phyloP scores from a whole-genome alignment of 2,113 vertebrate genomes.

The Lophius piscatorius region DNA sequence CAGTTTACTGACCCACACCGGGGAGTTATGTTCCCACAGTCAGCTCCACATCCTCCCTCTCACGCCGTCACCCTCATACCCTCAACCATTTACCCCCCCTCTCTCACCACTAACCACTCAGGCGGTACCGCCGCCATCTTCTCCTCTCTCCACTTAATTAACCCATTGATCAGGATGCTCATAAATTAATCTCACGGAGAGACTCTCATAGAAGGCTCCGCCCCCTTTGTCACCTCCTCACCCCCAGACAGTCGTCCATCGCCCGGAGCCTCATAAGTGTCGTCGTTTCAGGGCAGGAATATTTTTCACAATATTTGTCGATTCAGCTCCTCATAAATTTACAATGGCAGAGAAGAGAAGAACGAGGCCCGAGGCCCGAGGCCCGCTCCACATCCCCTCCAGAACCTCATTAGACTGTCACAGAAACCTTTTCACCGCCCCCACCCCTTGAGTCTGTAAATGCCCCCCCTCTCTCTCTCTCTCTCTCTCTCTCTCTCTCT shows the following conservation, averaged over 20 bases:
- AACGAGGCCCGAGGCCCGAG: conserved; percentile 18
- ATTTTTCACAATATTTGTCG: conserved; percentile 31
- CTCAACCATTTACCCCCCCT: conserved; percentile 19
- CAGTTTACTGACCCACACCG: conserved; percentile 26
- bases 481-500: conserved; percentile 29
- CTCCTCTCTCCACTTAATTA: conserved; percentile 75
- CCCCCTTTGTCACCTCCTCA: conserved; percentile 14
- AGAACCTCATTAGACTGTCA: conserved; percentile 64
- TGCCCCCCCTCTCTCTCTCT: conserved; percentile 36
- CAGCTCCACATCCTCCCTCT: neutral
- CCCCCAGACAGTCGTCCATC: conserved; percentile 5
- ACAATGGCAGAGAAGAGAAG: neutral
- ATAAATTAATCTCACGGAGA: conserved; percentile 74
- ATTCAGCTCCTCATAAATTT: conserved; percentile 24
- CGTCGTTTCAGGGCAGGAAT: conserved; percentile 15
- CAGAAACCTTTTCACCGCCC: conserved; percentile 63
- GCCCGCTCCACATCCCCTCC: conserved; percentile 61
- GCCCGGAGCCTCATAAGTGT: conserved; percentile 2
- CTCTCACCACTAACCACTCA: conserved; percentile 9
- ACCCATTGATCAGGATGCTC: conserved; percentile 75
- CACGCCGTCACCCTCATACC: conserved; percentile 18
- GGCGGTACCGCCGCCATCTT: conserved; percentile 40
- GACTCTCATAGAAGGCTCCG: conserved; percentile 50
- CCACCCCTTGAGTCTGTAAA: conserved; percentile 50
- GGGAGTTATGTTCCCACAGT: conserved; percentile 3